Base-by-base conservation (phyloP, 2,888 invertebrate species). In the Cylindroiulus punctatus region DNA sequence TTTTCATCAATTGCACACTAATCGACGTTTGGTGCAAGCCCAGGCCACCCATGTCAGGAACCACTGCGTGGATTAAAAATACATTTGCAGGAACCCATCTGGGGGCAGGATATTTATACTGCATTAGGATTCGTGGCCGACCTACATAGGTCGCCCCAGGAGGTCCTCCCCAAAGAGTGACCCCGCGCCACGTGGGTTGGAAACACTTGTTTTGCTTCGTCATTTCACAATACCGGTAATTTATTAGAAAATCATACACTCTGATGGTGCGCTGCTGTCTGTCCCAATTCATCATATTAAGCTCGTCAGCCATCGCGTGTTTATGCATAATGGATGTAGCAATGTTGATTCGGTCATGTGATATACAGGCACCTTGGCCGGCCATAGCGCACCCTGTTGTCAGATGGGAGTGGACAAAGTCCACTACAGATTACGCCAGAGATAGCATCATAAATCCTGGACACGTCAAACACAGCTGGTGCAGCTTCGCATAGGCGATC, bases 171-270 rank as follows among this genome's bases (percentile, higher is more conserved):
- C 76, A 76, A 65, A 22, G 76, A 76, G 76, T 76, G 76, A 32
- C 76, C 76, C 30, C 30, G 76, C 30, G 76, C 76, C 76, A 76
- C 76, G 76, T 76, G 76, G 76, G 76, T 76, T 76, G 76, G 76
- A 17, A 76, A 76, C 76, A 76, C 76, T 76, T 76, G 76, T 76
- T 76, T 76, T 76, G 76, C 76, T 76, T 76, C 76, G 76, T 76
- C 76, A 76, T 76, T 76, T 76, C 76, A 76, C 76, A 76, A 76
- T 76, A 76, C 30, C 76, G 26, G 30, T 76, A 76, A 76, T 76
- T 76, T 76, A 76, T 76, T 76, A 76, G 76, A 76, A 76, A 76
- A 76, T 76, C 76, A 76, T 76, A 32, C 76, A 76, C 76, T 65
- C 57, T n/a, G 65, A 65, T 65, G 65, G 26, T 65, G 65, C 0